Evolutionary conservation across 1,140 invertebrate species (phyloP), one percentile per base, ranked within the genome.

Genomic region (Metopolophium dirhodum): DNA sequence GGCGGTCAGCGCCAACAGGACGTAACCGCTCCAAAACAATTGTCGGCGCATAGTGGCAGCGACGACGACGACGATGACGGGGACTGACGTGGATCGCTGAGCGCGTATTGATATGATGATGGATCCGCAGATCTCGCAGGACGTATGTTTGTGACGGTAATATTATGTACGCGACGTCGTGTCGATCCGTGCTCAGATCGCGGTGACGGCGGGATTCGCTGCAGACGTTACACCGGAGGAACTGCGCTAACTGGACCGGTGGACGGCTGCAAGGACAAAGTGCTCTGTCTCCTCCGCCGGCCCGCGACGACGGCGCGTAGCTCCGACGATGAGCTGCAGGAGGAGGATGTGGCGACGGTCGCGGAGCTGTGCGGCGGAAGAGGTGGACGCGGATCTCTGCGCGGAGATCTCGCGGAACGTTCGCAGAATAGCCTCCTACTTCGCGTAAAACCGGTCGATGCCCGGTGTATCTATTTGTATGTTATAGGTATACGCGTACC

Each of bases 401-500:
- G 30, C 26, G 54, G 57, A 35, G 49, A 89, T 89, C 23, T 89
- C 22, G 49, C 35, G 18, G 14, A 47, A 57, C 30, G 30, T n/a
- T 26, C 49, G 41, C 35, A n/a, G 45, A n/a, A 41, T 41, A 49
- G 91, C 83, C 91, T 92, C 77, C 45, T 91, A 91, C 68, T 93
- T 54, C 49, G 82, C 82, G 61, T 83, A 30, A 93, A 93, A 93
- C 91, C 91, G 91, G 91, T 93, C 91, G 47, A 54, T 83, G 82
- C 30, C 45, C 91, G 26, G 35, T 18, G 51, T 57, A 37, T 4
- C 61, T 14, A 77, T 18, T n/a, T 77, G 6, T 18, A 7, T 77
- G 6, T n/a, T 30, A 82, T 26, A 30, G 37, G 23, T 30, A 30
- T 83, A 85, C 8, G 41, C 41, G 23, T 85, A 45, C 22, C 45